Percentiles rank a stretch among this genome's conserved stretches.
Evolutionary conservation across 2,113 vertebrate genomes (phyloP).

Genomic region (Natator depressus): DNA sequence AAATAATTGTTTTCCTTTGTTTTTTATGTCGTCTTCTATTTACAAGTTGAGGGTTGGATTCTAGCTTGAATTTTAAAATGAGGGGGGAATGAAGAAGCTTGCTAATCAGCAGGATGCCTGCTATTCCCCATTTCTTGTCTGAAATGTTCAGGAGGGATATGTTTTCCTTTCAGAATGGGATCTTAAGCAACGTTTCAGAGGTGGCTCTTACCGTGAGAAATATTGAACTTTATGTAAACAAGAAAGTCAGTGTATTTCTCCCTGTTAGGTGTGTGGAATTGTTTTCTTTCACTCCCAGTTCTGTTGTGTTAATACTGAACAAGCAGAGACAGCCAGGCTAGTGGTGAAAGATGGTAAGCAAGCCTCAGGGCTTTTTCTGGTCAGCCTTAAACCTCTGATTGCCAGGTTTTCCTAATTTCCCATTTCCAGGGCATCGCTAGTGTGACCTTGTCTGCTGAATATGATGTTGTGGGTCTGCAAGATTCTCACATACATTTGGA

Average conservation of each 20-base stretch:
- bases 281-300: conserved; percentile 77
- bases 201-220: conserved; percentile 71
- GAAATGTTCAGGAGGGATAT: conserved; percentile 36
- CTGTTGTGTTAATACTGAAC: conserved; percentile 78
- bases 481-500: conserved; percentile 83
- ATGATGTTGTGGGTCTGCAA: conserved; percentile 82
- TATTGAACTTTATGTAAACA: conserved; percentile 80
- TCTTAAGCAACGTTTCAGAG: conserved; percentile 47
- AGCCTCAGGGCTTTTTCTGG: conserved; percentile 83
- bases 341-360: conserved; percentile 82
- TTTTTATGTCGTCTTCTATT: background rate
- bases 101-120: conserved; percentile 61
- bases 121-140: conserved; percentile 28
- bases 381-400: conserved; percentile 84
- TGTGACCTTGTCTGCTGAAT: conserved; percentile 86
- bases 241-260: conserved; percentile 70
- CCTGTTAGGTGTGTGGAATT: conserved; percentile 75
- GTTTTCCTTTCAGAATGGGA: conserved; percentile 21
- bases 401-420: conserved; percentile 91
- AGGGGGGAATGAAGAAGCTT: conserved; percentile 45
- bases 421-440: conserved; percentile 86
- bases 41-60: background rate
- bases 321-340: conserved; percentile 78
- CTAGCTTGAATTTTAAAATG: conserved; percentile 45
- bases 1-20: background rate